These are phyloP conservation scores for Asarcornis scutulata DNA, from an alignment of 2,113 vertebrate species.

Conservation along the genomic window DNA sequence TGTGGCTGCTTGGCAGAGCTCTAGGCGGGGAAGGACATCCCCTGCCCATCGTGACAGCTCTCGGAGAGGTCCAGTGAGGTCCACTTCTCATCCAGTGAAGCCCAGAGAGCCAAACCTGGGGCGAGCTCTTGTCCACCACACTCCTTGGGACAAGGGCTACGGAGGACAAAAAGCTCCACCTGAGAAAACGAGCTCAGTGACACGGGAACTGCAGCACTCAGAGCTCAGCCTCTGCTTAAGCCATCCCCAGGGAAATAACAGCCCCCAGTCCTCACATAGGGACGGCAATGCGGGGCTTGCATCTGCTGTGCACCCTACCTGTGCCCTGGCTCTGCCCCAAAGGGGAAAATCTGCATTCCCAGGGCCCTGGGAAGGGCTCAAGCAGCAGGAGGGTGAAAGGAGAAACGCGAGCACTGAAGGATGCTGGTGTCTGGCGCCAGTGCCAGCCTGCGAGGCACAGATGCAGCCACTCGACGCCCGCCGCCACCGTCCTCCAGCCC, in stretches of 20 bases:
- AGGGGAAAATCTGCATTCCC: neutral
- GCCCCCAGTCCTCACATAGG: too few species aligned
- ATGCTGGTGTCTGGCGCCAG: fast-evolving
- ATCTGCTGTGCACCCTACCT: too few species aligned
- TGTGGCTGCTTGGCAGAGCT: neutral
- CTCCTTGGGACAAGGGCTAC: neutral
- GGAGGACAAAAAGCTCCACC: neutral
- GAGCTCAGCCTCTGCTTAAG: neutral
- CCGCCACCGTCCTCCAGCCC: neutral
- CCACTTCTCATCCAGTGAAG: too few species aligned
- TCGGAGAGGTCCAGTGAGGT: too few species aligned
- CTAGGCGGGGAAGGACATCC: neutral
- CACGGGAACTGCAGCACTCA: neutral
- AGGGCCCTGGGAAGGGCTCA: neutral
- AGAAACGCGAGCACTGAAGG: neutral
- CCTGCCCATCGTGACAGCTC: neutral
- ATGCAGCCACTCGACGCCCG: constrained; percentile 9
- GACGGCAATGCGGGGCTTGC: neutral
- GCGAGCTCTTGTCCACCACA: fast-evolving
- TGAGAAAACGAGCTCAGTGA: neutral
- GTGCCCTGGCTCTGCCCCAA: too few species aligned
- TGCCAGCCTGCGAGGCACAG: neutral
- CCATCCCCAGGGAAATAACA: neutral
- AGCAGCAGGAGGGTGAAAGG: neutral
- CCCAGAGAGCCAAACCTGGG: neutral